A percentile compares a stretch with the other conserved stretches of the same genome.
phyloP scores from a whole-genome alignment of 2,113 vertebrate genomes.

The Esox niger region DNA sequence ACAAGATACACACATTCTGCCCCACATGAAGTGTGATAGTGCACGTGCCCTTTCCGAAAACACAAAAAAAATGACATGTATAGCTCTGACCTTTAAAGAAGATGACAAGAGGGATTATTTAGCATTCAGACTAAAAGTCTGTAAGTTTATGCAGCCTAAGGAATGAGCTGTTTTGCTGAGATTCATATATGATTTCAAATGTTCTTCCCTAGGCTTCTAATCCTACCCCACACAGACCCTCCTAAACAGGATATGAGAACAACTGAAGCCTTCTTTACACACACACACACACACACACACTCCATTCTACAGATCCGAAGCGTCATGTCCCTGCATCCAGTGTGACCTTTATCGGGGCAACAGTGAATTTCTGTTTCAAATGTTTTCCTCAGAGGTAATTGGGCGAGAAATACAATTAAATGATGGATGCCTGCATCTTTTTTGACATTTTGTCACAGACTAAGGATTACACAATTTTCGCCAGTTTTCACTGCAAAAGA shows the following conservation, averaged over 20 bases:
- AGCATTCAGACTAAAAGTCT: constrained; percentile 25
- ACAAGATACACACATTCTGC: not conserved
- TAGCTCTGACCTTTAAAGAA: constrained; percentile 29
- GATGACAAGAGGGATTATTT: constrained; percentile 7
- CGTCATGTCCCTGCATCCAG: constrained; percentile 3
- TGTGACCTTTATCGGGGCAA: constrained; percentile 10
- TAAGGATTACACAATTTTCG: too few species aligned
- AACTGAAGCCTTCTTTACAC: too few species aligned
- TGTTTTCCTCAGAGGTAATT: too few species aligned
- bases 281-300: not conserved
- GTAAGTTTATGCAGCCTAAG: constrained; percentile 9
- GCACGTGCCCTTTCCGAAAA: constrained; percentile 15
- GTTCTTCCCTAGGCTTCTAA: not conserved
- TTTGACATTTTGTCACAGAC: too few species aligned
- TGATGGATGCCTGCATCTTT: too few species aligned
- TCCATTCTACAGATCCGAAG: not conserved
- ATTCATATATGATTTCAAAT: constrained; percentile 3
- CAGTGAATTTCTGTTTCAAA: not conserved
- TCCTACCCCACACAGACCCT: not conserved
- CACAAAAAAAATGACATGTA: constrained; percentile 8
- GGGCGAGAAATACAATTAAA: too few species aligned
- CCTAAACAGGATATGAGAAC: not conserved
- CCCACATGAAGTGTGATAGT: constrained; percentile 9
- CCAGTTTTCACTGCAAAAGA: too few species aligned
- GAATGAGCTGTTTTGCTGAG: not conserved